These are phyloP conservation scores for Allophyes oxyacanthae DNA, from an alignment of 2,888 invertebrate genomes.

Conservation along the genomic window DNA sequence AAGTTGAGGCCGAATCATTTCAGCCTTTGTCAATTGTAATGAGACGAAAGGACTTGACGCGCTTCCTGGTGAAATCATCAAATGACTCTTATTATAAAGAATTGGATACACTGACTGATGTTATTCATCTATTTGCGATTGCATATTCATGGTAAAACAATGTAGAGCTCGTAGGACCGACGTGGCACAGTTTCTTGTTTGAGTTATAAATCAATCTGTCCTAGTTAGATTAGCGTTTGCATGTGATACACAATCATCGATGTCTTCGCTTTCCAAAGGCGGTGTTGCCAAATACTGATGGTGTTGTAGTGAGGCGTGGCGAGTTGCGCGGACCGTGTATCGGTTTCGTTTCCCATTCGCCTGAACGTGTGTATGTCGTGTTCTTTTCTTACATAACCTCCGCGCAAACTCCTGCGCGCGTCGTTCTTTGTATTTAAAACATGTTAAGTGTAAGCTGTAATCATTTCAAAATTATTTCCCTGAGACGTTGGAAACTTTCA, in stretches of 20 bases:
- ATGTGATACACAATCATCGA: constrained; percentile 74
- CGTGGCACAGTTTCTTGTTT: constrained; percentile 86
- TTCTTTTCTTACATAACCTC: constrained; percentile 74
- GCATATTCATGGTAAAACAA: constrained; percentile 83
- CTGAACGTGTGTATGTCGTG: constrained; percentile 66
- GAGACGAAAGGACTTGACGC: constrained; percentile 34
- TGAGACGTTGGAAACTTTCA: constrained; percentile 40
- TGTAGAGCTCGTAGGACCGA: constrained; percentile 82
- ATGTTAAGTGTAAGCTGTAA: constrained; percentile 73
- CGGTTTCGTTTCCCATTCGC: constrained; percentile 60
- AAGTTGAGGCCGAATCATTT: constrained; percentile 76
- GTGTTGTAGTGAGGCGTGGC: constrained; percentile 60
- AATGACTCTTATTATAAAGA: constrained; percentile 12
- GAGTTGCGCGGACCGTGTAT: constrained; percentile 54
- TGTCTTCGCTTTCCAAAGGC: constrained; percentile 81
- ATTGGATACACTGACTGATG: constrained; percentile 43
- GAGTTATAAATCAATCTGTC: constrained; percentile 85
- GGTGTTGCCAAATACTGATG: constrained; percentile 78
- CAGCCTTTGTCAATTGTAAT: constrained; percentile 50
- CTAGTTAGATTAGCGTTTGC: constrained; percentile 83
- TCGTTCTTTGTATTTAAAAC: constrained; percentile 80
- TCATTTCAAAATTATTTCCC: constrained; percentile 70
- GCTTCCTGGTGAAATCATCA: constrained; percentile 41
- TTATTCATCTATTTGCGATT: constrained; percentile 66
- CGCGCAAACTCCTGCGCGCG: constrained; percentile 70